Percentiles rank a stretch among this genome's conserved stretches.
These are phyloP conservation scores for Trachurus trachurus DNA, from an alignment of 2,797 vertebrate genomes.

Conservation along the genomic window DNA sequence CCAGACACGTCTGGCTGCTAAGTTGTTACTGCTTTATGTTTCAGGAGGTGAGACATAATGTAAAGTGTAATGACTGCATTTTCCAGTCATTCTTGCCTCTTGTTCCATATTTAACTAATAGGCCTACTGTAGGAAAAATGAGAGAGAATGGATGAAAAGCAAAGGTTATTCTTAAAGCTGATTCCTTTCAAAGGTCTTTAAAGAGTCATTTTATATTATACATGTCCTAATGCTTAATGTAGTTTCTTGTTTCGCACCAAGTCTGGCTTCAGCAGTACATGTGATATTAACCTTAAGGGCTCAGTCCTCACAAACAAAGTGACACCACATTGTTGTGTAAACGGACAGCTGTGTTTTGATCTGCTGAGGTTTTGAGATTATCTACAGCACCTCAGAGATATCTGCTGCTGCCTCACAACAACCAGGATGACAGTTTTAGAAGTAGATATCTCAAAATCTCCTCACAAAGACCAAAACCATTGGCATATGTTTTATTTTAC, in stretches of 20 bases:
- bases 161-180: not conserved
- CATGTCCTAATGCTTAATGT: not conserved
- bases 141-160: not conserved
- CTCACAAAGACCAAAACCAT: too few species aligned
- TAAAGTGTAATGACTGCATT: too few species aligned
- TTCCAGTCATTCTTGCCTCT: not conserved
- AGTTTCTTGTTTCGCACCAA: too few species aligned
- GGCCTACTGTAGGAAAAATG: not conserved
- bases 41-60: not conserved
- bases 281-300: too few species aligned
- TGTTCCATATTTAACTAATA: not conserved
- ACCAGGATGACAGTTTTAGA: too few species aligned
- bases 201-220: not conserved
- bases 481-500: too few species aligned
- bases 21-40: not conserved
- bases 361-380: not conserved
- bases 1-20: conserved; percentile 26
- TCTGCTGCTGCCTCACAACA: not conserved
- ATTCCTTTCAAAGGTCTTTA: not conserved
- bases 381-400: not conserved
- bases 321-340: too few species aligned
- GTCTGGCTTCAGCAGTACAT: too few species aligned
- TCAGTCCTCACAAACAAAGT: too few species aligned
- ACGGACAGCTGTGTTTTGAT: too few species aligned
- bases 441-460: too few species aligned